phyloP scores from a whole-genome alignment of 2,113 vertebrate genomes.

The Erpornis zantholeuca region DNA sequence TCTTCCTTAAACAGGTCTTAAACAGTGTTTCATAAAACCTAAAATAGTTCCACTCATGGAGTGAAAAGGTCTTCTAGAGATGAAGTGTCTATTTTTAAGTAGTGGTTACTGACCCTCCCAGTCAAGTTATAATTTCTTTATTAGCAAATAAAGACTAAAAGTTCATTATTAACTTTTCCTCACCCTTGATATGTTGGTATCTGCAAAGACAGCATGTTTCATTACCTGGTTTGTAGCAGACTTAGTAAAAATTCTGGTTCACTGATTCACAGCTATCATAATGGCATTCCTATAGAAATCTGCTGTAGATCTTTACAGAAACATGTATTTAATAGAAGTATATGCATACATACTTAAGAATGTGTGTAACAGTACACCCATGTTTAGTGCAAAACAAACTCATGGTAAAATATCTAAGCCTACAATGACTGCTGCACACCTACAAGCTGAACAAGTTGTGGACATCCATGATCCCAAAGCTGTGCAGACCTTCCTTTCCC shows the following conservation, averaged over 20 bases:
- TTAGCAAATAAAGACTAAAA: neutral
- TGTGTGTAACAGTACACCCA: neutral
- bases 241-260: neutral
- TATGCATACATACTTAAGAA: neutral
- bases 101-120: neutral
- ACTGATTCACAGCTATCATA: neutral
- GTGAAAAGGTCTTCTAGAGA: neutral
- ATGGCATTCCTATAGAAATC: neutral
- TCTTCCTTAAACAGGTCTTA: neutral
- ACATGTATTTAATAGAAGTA: neutral
- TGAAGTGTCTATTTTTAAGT: neutral
- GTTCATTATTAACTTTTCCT: neutral
- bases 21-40: neutral
- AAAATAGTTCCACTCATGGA: neutral
- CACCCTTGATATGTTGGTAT: neutral
- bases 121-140: neutral
- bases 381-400: neutral
- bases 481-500: neutral
- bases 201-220: neutral
- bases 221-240: neutral
- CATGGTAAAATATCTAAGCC: neutral
- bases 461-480: neutral
- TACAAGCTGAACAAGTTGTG: neutral
- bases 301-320: neutral
- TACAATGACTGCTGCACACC: neutral